phyloP scores from a whole-genome alignment of 2,113 vertebrate species.

The Pterocles gutturalis region DNA sequence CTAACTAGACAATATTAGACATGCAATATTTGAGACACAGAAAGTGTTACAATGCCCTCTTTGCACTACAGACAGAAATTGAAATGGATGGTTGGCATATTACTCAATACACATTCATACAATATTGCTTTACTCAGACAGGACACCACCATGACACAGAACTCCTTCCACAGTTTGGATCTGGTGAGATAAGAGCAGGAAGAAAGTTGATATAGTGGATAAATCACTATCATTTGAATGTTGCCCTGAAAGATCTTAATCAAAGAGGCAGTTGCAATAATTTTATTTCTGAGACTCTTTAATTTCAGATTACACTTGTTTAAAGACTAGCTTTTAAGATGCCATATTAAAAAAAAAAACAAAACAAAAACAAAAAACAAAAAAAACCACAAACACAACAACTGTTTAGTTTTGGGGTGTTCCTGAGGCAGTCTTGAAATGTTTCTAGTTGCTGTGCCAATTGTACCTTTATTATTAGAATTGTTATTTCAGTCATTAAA shows the following conservation, averaged over 20 bases:
- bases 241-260: neutral
- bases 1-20: neutral
- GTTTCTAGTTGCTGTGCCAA: neutral
- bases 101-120: neutral
- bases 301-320: neutral
- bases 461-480: neutral
- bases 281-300: neutral
- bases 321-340: neutral
- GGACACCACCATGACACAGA: neutral
- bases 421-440: neutral
- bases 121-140: neutral
- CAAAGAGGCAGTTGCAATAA: neutral
- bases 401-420: neutral
- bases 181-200: neutral
- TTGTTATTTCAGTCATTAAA: neutral
- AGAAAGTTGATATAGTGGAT: fast-evolving
- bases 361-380: neutral
- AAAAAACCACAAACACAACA: neutral
- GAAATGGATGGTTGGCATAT: neutral
- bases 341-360: neutral
- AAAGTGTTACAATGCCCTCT: neutral
- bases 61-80: neutral
- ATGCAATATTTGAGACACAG: neutral
- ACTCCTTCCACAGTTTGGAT: neutral
- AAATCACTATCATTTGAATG: neutral